These are phyloP conservation scores for Ailuropoda melanoleuca DNA, from an alignment of 2,113 vertebrate species.

Conservation along the genomic window DNA sequence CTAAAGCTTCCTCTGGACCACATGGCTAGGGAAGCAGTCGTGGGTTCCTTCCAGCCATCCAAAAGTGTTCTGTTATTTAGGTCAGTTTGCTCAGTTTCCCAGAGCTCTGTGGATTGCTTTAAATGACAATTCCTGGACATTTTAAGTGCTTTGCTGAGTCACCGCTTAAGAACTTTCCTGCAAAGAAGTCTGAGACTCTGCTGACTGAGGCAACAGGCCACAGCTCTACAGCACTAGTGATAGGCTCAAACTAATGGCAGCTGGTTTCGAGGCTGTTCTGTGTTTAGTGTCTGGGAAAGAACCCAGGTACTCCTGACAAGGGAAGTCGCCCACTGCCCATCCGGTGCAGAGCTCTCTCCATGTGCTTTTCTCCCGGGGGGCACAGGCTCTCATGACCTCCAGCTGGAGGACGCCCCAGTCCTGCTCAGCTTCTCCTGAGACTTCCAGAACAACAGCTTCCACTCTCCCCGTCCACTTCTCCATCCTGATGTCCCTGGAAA, in stretches of 20 bases:
- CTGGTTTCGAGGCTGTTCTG: neutral
- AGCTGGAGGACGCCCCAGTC: neutral
- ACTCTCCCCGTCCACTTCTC: neutral
- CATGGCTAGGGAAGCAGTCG: neutral
- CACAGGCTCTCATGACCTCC: neutral
- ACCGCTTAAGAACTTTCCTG: conserved; percentile 5
- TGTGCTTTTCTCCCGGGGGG: neutral
- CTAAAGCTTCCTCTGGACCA: neutral
- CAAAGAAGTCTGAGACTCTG: neutral
- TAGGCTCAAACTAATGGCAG: neutral
- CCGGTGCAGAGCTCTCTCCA: neutral
- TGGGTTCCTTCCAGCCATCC: neutral
- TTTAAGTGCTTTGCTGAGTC: conserved; percentile 34
- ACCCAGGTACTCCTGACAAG: neutral
- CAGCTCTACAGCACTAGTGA: neutral
- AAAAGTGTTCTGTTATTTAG: neutral
- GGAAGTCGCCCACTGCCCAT: rapidly evolving
- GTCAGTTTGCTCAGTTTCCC: neutral
- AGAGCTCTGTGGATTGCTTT: neutral
- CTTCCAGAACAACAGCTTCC: neutral
- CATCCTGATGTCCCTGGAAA: neutral
- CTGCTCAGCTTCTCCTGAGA: neutral
- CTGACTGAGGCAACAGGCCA: neutral
- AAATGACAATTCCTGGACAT: neutral
- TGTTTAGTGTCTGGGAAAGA: neutral